Base-by-base conservation (phyloP, 1,140 invertebrate species). In the Brachionus calyciflorus region DNA sequence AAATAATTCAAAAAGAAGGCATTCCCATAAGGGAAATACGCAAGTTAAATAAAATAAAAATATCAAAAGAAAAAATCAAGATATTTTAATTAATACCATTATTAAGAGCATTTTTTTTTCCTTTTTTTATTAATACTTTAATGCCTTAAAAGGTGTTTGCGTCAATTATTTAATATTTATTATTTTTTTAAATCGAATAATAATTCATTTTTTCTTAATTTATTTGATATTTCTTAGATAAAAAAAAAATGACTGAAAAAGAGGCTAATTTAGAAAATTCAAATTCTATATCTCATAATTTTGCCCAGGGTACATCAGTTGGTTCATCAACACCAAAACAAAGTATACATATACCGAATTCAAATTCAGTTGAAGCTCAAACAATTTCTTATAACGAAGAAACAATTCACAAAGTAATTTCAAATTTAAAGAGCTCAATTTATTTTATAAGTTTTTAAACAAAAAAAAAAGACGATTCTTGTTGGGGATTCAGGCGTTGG, bases 401-500 rank as follows among this genome's bases (percentile, higher is more conserved):
- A 49, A 73, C 69, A 49, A 73, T 73, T 1, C 76, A 77, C 14
- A 77, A 53, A 68, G 49, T 46, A 37, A 40, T n/a, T 37, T 5
- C 9, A 19, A 77, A 44, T 46, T 49, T 68, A 3, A 26, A 37
- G 17, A 5, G 1, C 17, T 10, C 82, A 94, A 94, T 84, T 28
- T 33, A 3, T 48, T 21, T 21, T 17, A 26, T 28, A 30, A 37
- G 33, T 21, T 73, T 60, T 28, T 0, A 55, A 55, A 55, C 5
- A 24, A 0, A 44, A 48, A 70, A 70, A 14, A 51, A 94, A 94
- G 88, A 88, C 94, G 79, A 87, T 94, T 78, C 87, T 95, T 49
- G 94, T 94, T 82, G 92, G 92, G 73, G 92, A 94, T 84, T 93
- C 92, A 41, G 93, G 93, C 79, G 93, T 95, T 65, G 93, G 93